phyloP scores from a whole-genome alignment of 1,140 invertebrate genomes.

The Bicyclus anynana region DNA sequence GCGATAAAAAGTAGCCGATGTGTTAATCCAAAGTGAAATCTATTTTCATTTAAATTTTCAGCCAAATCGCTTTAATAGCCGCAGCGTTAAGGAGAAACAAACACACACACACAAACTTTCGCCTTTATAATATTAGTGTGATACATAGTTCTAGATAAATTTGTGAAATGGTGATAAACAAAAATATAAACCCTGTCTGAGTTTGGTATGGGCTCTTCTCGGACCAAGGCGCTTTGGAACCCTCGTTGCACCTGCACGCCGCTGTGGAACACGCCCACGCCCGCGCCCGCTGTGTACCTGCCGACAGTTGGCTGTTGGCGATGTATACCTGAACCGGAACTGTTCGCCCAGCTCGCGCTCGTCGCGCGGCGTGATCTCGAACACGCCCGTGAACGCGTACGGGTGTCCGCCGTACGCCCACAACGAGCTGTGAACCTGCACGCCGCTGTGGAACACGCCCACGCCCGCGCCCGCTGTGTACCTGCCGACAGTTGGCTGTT shows the following conservation, averaged over 20 bases:
- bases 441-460: conserved; percentile 98
- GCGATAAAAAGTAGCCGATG: too few relatives aligned
- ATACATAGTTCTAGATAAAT: too few relatives aligned
- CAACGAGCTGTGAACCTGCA: conserved; percentile 97
- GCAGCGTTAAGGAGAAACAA: too few relatives aligned
- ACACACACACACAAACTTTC: too few relatives aligned
- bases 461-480: conserved; percentile 95
- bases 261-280: conserved; percentile 98
- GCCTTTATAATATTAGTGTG: too few relatives aligned
- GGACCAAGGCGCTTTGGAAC: too few relatives aligned
- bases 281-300: conserved; percentile 92
- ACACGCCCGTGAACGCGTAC: conserved; percentile 78
- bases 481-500: conserved; percentile 33
- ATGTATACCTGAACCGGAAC: conserved; percentile 94
- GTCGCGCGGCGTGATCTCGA: conserved; percentile 96
- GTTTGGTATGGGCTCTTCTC: too few relatives aligned
- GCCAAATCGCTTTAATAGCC: too few relatives aligned
- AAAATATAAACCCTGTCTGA: too few relatives aligned
- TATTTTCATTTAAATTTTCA: too few relatives aligned
- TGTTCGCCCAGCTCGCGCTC: conserved; percentile 97
- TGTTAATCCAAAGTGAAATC: too few relatives aligned
- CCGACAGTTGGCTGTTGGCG: not conserved
- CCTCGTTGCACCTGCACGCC: conserved; percentile 99
- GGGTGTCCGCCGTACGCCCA: conserved; percentile 96
- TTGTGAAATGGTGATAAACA: too few relatives aligned